phyloP scores from a whole-genome alignment of 2,888 invertebrate genomes.

The Loripinus fragilis region DNA sequence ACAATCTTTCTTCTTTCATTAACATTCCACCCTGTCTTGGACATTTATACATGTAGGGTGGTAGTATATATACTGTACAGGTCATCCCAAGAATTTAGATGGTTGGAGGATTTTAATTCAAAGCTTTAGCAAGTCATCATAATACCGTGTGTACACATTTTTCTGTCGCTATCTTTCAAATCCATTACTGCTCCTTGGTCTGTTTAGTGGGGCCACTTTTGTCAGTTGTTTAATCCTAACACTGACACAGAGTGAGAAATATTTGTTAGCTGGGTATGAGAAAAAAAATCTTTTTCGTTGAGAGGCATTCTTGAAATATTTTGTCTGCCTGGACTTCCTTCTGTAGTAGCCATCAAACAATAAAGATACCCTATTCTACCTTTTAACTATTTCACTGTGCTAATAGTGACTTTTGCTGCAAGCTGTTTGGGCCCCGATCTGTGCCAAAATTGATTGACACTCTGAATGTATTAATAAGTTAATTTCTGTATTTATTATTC shows the following conservation, averaged over 20 bases:
- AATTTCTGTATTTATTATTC: too few relatives aligned
- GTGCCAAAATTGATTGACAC: too few relatives aligned
- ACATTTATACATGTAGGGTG: slow-evolving; percentile 14
- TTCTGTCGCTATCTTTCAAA: slow-evolving; percentile 37
- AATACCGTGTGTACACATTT: slow-evolving; percentile 57
- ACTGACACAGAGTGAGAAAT: not conserved
- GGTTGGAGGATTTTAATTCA: slow-evolving; percentile 16
- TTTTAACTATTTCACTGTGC: too few relatives aligned
- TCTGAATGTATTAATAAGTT: too few relatives aligned
- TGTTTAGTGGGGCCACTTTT: not conserved
- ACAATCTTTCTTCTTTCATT: not conserved
- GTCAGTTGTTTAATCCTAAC: not conserved
- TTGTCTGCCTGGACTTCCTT: too few relatives aligned
- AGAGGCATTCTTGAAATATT: too few relatives aligned
- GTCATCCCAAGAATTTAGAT: slow-evolving; percentile 11
- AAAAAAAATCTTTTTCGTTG: not conserved
- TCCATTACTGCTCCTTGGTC: slow-evolving; percentile 19
- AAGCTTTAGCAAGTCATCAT: slow-evolving; percentile 6
- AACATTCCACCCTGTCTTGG: slow-evolving; percentile 3
- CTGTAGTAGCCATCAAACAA: too few relatives aligned
- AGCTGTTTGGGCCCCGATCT: too few relatives aligned
- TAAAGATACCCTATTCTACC: too few relatives aligned
- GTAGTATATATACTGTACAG: slow-evolving; percentile 6
- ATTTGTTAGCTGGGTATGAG: slow-evolving; percentile 1
- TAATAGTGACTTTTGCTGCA: too few relatives aligned